phyloP scores from a whole-genome alignment of 2,797 vertebrate species.

The Rhyacichthys aspro region DNA sequence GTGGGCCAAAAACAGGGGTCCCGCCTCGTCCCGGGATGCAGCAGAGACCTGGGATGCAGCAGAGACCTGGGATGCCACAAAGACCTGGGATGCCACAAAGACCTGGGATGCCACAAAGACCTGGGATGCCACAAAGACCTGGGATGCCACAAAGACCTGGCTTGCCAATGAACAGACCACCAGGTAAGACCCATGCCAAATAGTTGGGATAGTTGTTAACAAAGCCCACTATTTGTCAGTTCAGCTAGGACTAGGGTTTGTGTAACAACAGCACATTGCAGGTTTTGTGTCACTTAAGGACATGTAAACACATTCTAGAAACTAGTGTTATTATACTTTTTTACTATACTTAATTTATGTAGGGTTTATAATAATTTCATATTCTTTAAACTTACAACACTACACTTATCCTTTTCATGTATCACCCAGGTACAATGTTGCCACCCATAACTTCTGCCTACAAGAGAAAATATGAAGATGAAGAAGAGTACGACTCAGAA shows the following conservation, averaged over 20 bases:
- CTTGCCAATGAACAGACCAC: conserved; percentile 67
- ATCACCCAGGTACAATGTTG: conserved; percentile 73
- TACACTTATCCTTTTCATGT: neutral
- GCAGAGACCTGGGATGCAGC: conserved; percentile 78
- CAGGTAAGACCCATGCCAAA: conserved; percentile 78
- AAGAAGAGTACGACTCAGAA: conserved; percentile 94
- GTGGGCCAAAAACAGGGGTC: conserved; percentile 63
- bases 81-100: conserved; percentile 76
- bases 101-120: conserved; percentile 57
- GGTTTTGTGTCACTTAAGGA: no score
- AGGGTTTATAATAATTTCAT: no score
- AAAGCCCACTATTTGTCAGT: neutral
- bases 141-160: conserved; percentile 68
- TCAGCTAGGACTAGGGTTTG: no score
- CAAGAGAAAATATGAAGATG: conserved; percentile 88
- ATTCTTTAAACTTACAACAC: neutral
- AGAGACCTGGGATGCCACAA: conserved; percentile 50
- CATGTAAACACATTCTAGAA: no score
- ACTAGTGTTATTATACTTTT: no score
- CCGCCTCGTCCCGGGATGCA: conserved; percentile 73
- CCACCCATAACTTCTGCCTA: conserved; percentile 86
- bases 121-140: conserved; percentile 75
- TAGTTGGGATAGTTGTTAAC: neutral
- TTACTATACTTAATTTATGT: no score
- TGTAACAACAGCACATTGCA: no score